Percentiles rank a stretch among this genome's conserved stretches.
Evolutionary conservation across 2,113 vertebrate species (phyloP).

Genomic region (Shinisaurus crocodilurus): DNA sequence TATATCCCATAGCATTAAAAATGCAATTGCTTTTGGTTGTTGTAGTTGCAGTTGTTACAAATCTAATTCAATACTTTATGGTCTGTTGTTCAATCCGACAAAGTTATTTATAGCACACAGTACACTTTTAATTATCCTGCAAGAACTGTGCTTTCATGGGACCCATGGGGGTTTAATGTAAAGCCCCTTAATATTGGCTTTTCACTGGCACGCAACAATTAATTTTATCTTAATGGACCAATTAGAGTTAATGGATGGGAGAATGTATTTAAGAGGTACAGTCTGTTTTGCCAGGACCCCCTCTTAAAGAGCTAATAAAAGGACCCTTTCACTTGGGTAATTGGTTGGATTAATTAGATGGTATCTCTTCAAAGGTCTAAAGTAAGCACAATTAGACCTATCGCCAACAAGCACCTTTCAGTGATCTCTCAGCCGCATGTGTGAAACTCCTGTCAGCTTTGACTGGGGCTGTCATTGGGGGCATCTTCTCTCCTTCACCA

Average conservation of each 20-base stretch:
- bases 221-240: slow-evolving; percentile 61
- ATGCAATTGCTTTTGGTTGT: slow-evolving; percentile 40
- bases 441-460: slow-evolving; percentile 16
- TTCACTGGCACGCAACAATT: slow-evolving; percentile 56
- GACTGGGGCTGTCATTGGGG: not conserved
- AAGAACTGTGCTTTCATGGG: slow-evolving; percentile 50
- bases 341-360: slow-evolving; percentile 56
- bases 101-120: slow-evolving; percentile 41
- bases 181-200: slow-evolving; percentile 51
- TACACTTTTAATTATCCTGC: slow-evolving; percentile 51
- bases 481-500: slow-evolving; percentile 23
- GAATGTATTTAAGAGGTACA: slow-evolving; percentile 42
- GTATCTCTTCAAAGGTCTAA: slow-evolving; percentile 39
- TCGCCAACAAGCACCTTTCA: slow-evolving; percentile 32
- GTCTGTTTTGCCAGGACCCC: slow-evolving; percentile 49
- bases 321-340: slow-evolving; percentile 45
- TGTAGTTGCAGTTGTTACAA: slow-evolving; percentile 35
- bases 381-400: slow-evolving; percentile 41
- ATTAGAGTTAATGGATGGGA: slow-evolving; percentile 64
- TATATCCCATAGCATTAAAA: slow-evolving; percentile 49
- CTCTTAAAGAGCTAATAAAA: slow-evolving; percentile 57
- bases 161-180: slow-evolving; percentile 39
- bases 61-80: slow-evolving; percentile 44
- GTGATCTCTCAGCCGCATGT: not conserved
- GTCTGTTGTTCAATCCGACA: slow-evolving; percentile 39